Evolutionary conservation across 1,140 invertebrate genomes (phyloP).

Genomic region (Aphaenogaster rudis): DNA sequence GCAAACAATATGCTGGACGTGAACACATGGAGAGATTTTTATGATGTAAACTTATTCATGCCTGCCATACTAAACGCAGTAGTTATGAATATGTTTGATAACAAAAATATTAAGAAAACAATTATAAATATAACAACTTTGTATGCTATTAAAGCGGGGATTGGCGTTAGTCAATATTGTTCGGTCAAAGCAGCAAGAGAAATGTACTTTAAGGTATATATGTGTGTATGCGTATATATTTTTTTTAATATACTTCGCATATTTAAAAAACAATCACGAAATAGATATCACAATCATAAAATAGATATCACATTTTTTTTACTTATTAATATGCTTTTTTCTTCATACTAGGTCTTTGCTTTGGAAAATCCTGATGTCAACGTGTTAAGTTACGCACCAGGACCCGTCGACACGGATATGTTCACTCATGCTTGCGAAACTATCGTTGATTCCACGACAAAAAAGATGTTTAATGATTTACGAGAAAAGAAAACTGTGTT

Average conservation of each 20-base stretch:
- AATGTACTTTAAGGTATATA: constrained; percentile 93
- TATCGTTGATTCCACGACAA: constrained; percentile 88
- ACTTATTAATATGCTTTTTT: constrained; percentile 5
- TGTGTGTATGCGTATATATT: constrained; percentile 3
- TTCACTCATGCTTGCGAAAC: constrained; percentile 89
- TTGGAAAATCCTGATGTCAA: constrained; percentile 92
- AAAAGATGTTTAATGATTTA: constrained; percentile 89
- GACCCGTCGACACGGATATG: constrained; percentile 97
- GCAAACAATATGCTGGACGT: constrained; percentile 89
- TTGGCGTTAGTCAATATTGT: constrained; percentile 93
- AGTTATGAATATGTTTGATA: constrained; percentile 89
- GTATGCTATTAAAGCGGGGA: constrained; percentile 92
- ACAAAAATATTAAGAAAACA: constrained; percentile 85
- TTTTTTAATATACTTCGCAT: neutral
- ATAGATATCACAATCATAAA: neutral
- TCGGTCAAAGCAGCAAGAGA: constrained; percentile 96
- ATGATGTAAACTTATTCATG: constrained; percentile 93
- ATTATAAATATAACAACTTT: constrained; percentile 97
- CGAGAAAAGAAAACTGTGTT: constrained; percentile 89
- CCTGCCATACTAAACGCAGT: constrained; percentile 92
- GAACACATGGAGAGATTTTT: constrained; percentile 90
- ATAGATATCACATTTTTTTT: neutral
- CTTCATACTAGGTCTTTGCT: constrained; percentile 89
- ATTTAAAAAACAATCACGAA: neutral
- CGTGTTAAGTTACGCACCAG: constrained; percentile 97